Percentiles rank a stretch among this genome's conserved stretches.
Conservation (phyloP, 1,140 invertebrate species). For the Physella acuta region DNA sequence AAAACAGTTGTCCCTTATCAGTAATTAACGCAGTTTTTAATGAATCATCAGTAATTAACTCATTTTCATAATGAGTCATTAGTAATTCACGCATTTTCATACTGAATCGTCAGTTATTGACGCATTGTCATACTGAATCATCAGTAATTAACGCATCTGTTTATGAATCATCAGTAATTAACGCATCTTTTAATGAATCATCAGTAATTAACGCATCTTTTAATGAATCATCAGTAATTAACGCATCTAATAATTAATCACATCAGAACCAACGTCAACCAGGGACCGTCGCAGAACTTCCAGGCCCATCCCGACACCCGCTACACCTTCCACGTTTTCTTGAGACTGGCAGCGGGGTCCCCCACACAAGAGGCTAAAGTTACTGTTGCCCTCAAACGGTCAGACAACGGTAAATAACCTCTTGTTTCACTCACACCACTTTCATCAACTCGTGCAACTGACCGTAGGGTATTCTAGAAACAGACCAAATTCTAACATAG, state of each 20-base stretch:
- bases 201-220: too few relatives aligned
- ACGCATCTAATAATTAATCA: not conserved
- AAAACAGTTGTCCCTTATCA: too few relatives aligned
- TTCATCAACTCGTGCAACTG: not conserved
- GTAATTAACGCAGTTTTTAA: too few relatives aligned
- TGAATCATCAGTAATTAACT: too few relatives aligned
- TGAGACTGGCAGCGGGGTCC: not conserved
- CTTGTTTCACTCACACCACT: not conserved
- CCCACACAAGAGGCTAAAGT: not conserved
- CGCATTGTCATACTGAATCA: too few relatives aligned
- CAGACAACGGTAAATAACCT: not conserved
- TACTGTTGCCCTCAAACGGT: not conserved
- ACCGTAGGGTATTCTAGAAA: not conserved
- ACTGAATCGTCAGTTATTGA: too few relatives aligned
- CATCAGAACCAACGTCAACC: not conserved
- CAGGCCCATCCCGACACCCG: not conserved
- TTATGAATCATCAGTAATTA: too few relatives aligned
- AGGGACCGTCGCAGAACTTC: not conserved
- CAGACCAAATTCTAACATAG: not conserved
- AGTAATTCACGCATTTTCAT: too few relatives aligned
- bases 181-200: too few relatives aligned
- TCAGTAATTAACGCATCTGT: too few relatives aligned
- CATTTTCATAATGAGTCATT: too few relatives aligned
- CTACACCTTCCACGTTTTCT: not conserved
- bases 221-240: too few relatives aligned